phyloP scores from a whole-genome alignment of 1,140 invertebrate species.

The Apocrypta bakeri region DNA sequence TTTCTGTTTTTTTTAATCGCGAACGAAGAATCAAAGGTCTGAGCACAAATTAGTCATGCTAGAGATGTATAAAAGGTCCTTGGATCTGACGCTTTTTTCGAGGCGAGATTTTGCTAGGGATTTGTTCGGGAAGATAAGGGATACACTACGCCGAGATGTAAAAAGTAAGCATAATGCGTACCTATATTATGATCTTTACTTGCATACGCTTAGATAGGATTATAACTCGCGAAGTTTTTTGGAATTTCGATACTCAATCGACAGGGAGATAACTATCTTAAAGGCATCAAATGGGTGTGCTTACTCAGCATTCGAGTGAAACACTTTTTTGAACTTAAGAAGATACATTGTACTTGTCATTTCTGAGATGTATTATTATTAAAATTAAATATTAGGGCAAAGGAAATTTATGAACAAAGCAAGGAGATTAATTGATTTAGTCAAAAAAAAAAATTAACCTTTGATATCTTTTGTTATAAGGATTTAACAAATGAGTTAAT shows the following conservation, averaged over 20 bases:
- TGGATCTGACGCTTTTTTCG: conserved; percentile 11
- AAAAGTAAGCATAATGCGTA: conserved; percentile 27
- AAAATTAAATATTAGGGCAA: conserved; percentile 18
- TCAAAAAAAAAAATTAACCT: conserved; percentile 9
- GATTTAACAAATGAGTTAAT: conserved; percentile 9
- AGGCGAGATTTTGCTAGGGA: neutral
- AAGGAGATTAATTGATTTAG: conserved; percentile 29
- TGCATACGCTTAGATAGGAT: conserved; percentile 46
- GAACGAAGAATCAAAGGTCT: conserved; percentile 47
- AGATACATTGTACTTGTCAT: conserved; percentile 9
- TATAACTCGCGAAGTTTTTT: conserved; percentile 11
- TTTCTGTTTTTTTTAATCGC: conserved; percentile 12
- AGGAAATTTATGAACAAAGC: conserved; percentile 38
- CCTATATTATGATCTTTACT: conserved; percentile 38
- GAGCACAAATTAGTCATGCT: conserved; percentile 51
- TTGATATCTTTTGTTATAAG: conserved; percentile 9
- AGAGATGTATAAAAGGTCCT: conserved; percentile 15
- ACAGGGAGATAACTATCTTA: neutral
- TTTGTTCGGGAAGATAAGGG: neutral
- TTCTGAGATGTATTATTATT: conserved; percentile 35
- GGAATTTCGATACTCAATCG: neutral
- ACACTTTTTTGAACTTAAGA: neutral
- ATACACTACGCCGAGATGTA: conserved; percentile 22
- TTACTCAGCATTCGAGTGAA: neutral
- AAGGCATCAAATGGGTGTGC: conserved; percentile 27